phyloP scores from a whole-genome alignment of 2,113 vertebrate species.

The Nyctibius bracteatus region DNA sequence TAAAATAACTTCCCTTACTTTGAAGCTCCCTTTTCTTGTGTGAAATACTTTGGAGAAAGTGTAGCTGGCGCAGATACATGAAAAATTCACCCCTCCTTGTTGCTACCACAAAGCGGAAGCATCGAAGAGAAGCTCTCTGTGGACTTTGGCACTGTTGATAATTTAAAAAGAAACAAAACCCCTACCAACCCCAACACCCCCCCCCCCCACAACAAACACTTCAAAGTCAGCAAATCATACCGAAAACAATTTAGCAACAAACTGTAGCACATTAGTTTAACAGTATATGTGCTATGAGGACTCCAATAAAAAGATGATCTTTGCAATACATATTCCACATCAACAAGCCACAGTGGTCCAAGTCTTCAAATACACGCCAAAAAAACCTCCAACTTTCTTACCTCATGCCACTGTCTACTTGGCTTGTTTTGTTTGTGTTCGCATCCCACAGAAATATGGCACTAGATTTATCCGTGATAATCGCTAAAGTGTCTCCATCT shows the following conservation, averaged over 20 bases:
- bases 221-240: not conserved
- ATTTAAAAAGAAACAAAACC: not conserved
- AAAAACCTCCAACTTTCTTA: constrained; percentile 51
- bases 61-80: not conserved
- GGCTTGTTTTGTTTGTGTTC: constrained; percentile 89
- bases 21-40: not conserved
- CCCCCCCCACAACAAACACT: not conserved
- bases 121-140: not conserved
- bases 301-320: not conserved
- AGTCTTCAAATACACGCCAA: not conserved
- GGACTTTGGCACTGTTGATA: not conserved
- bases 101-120: not conserved
- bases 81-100: not conserved
- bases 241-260: not conserved
- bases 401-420: constrained; percentile 94
- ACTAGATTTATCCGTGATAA: constrained; percentile 92
- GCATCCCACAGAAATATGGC: constrained; percentile 91
- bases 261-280: not conserved
- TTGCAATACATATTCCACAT: not conserved
- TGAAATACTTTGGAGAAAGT: not conserved
- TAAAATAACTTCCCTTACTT: not conserved
- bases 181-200: not conserved
- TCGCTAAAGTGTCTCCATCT: constrained; percentile 90
- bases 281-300: not conserved
- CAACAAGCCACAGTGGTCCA: not conserved